Conservation (phyloP, 2,113 vertebrate species). For the Mobula birostris region DNA sequence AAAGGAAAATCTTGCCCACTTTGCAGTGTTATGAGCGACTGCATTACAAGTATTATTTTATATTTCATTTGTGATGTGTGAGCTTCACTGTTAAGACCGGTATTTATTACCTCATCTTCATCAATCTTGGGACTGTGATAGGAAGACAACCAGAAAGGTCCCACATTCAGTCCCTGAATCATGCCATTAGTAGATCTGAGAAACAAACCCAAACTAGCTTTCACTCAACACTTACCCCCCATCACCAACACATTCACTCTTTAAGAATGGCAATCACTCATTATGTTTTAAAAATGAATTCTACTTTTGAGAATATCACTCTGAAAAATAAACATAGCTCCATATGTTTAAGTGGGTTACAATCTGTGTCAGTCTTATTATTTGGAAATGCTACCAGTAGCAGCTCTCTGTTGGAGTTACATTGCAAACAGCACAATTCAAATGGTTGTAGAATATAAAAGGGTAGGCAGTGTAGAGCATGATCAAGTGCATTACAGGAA, state of each 20-base stretch:
- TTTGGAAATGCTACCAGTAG: background rate
- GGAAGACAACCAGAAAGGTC: background rate
- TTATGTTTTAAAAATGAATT: background rate
- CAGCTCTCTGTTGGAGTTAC: background rate
- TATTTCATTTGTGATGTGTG: too few relatives aligned
- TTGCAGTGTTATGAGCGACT: background rate
- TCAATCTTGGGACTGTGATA: background rate
- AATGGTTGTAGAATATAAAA: background rate
- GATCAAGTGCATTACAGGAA: background rate
- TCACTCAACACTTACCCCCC: background rate
- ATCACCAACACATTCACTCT: background rate
- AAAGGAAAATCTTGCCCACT: background rate
- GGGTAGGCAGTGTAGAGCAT: background rate
- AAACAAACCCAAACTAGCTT: background rate
- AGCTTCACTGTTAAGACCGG: too few relatives aligned
- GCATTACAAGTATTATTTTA: background rate
- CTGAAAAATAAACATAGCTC: constrained; percentile 31
- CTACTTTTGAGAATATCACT: constrained; percentile 18
- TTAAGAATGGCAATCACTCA: background rate
- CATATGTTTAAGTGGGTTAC: constrained; percentile 31
- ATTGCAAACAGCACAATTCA: background rate
- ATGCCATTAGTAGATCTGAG: background rate
- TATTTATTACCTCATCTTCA: too few relatives aligned
- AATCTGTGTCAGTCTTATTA: constrained; percentile 23
- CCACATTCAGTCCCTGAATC: background rate